Percentiles rank a stretch among this genome's conserved stretches.
These are phyloP conservation scores for Tenthredo livida DNA, from an alignment of 2,888 invertebrate species.

Conservation along the genomic window DNA sequence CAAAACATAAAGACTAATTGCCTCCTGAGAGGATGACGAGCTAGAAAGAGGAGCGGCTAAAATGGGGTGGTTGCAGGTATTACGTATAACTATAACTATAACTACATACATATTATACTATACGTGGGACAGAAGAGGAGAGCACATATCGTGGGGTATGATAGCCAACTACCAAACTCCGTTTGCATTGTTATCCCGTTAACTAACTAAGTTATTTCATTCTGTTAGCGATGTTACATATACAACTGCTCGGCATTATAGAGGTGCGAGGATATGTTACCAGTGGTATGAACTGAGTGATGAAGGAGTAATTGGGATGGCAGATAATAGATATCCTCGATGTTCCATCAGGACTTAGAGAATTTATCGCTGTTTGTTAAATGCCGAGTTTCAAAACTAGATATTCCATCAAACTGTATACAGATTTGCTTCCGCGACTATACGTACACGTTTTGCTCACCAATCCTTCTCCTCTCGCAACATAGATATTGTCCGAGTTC, in stretches of 20 bases:
- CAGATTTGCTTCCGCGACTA: background rate
- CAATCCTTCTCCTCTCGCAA: too few relatives aligned
- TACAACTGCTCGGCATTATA: background rate
- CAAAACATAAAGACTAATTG: constrained; percentile 11
- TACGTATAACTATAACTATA: background rate
- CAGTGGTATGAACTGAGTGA: constrained; percentile 13
- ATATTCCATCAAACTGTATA: background rate
- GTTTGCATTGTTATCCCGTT: constrained; percentile 39
- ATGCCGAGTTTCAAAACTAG: background rate
- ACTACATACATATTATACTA: background rate
- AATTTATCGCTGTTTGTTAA: background rate
- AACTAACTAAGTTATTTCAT: constrained; percentile 42
- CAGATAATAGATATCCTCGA: constrained; percentile 32
- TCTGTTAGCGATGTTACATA: background rate
- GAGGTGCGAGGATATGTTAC: constrained; percentile 10
- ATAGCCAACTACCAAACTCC: constrained; percentile 22
- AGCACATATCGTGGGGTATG: background rate
- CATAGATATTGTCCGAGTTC: too few relatives aligned
- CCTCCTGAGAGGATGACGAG: constrained; percentile 30
- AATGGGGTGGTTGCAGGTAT: background rate
- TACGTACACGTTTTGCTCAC: background rate
- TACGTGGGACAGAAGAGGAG: background rate
- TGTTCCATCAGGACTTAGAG: background rate
- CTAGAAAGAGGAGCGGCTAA: background rate
- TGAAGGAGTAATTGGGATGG: constrained; percentile 45